Evolutionary conservation across 2,797 vertebrate genomes (phyloP), one percentile per base, ranked within the genome.

Genomic region (Gallirallus australis): DNA sequence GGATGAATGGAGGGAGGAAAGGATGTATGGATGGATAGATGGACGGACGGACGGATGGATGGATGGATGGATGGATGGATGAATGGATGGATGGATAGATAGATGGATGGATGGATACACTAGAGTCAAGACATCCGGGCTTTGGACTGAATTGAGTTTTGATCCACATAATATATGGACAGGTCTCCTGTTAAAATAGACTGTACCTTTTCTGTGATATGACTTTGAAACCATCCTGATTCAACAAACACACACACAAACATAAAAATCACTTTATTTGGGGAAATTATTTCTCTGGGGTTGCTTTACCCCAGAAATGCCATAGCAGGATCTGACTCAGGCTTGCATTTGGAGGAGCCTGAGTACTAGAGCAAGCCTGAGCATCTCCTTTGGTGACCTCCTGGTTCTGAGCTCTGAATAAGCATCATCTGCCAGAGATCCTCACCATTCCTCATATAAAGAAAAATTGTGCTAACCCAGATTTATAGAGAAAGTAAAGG

Each of bases 71-170:
- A 45, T 5, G 16, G 30, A 47, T 4, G 45, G 45, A 47, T 47
- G 45, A 10, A 47, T 47, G 45, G 45, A 47, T 47, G 20, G 20
- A 47, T 23, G 16, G n/a, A 12, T 4, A 16, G 31, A 39, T 5
- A 8, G 40, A 23, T 1, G 4, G 52, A 28, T 8, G 28, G 47
- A 25, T 1, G 30, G 15, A 1, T 8, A 27, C 16, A 5, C 10
- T 33, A 11, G 23, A 48, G 45, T 63, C 5, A 60, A 42, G 76
- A 78, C 11, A 66, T 66, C 2, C 21, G 70, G 7, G 5, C 19
- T 66, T 57, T 70, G 42, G n/a, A 80, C 1, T 52, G 14, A 54
- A 50, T 11, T 2, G 1, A 12, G 2, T 81, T 90, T 83, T 56
- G 57, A 63, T 59, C 9, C 25, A 42, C 16, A 15, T 25, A 53